Evolutionary conservation across 2,113 vertebrate genomes (phyloP), one percentile per base, ranked within the genome.

Genomic region (Oncorhynchus nerka): DNA sequence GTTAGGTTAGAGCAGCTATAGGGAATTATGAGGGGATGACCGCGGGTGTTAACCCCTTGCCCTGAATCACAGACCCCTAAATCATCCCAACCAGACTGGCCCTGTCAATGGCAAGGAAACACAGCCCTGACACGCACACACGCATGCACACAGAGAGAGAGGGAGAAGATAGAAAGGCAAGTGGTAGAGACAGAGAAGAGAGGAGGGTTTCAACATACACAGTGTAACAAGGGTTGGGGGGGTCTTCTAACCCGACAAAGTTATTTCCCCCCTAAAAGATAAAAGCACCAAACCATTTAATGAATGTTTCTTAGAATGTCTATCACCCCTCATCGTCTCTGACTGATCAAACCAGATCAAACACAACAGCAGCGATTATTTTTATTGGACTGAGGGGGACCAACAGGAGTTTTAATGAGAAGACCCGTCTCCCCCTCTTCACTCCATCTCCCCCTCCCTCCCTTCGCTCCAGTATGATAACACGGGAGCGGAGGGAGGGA

Each of bases 261-360:
- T 45, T 4, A 5, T 48, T 4, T 34, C 20, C 8, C 9, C 55
- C 15, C 15, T 30, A 8, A 19, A 9, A 72, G 26, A 76, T 45
- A 71, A 49, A 34, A 28, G 70, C 15, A 26, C 13, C 11, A 28
- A 57, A 71, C 39, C 70, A 51, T 22, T 71, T 71, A 55, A 71
- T 71, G 45, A 71, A 15, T 55, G 45, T 26, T 55, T 69, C 11
- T n/a, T 19, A 30, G 65, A 67, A 15, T 16, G 65, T 2, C 26
- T 13, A 65, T 65, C 3, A 9, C 28, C 24, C 3, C 20, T 30
- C 68, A 3, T 39, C 34, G 34, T 45, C n/a, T 32, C 16, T 22
- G 28, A 22, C 5, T 68, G 66, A 75, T 66, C 74, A 68, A 65
- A 26, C 45, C n/a, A 45, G 74, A 75, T 75, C 64, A 75, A 75